Conservation (phyloP, 2,113 vertebrate genomes). For the Nothocercus julius region DNA sequence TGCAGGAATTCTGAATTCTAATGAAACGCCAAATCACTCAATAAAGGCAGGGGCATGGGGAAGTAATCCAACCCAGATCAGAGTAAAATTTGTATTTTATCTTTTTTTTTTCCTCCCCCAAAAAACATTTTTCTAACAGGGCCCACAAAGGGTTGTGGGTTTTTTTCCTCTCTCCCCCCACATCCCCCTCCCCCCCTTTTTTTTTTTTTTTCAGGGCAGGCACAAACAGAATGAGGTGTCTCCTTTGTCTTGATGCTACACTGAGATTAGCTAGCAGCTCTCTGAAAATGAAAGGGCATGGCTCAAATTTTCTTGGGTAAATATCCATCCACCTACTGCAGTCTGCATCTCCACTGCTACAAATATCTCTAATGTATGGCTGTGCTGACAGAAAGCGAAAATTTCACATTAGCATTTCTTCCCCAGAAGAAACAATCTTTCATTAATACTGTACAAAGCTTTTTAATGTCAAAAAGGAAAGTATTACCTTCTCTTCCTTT, state of each 20-base stretch:
- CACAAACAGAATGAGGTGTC: slow-evolving; percentile 66
- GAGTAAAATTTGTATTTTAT: slow-evolving; percentile 83
- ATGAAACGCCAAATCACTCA: slow-evolving; percentile 86
- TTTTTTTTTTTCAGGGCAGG: slow-evolving; percentile 45
- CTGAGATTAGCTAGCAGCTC: slow-evolving; percentile 75
- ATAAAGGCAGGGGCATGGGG: slow-evolving; percentile 82
- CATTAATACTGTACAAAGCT: slow-evolving; percentile 36
- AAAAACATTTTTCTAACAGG: slow-evolving; percentile 74
- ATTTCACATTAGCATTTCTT: slow-evolving; percentile 56
- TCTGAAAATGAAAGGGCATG: slow-evolving; percentile 77
- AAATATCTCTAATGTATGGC: slow-evolving; percentile 55
- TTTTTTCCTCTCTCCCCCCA: not conserved
- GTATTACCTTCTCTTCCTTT: not conserved
- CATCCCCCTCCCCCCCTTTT: not conserved
- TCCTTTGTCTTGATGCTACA: slow-evolving; percentile 77
- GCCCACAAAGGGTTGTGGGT: slow-evolving; percentile 65
- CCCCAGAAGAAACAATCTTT: slow-evolving; percentile 45
- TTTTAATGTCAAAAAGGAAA: slow-evolving; percentile 39
- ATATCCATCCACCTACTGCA: slow-evolving; percentile 74
- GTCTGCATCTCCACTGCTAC: slow-evolving; percentile 46
- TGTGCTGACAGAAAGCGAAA: slow-evolving; percentile 22
- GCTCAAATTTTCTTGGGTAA: slow-evolving; percentile 81
- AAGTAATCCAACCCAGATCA: slow-evolving; percentile 81
- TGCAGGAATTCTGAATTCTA: slow-evolving; percentile 86
- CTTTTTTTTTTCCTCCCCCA: not conserved